Evolutionary conservation across 2,888 invertebrate genomes (phyloP).

Genomic region (Leptopilina drosophilae): DNA sequence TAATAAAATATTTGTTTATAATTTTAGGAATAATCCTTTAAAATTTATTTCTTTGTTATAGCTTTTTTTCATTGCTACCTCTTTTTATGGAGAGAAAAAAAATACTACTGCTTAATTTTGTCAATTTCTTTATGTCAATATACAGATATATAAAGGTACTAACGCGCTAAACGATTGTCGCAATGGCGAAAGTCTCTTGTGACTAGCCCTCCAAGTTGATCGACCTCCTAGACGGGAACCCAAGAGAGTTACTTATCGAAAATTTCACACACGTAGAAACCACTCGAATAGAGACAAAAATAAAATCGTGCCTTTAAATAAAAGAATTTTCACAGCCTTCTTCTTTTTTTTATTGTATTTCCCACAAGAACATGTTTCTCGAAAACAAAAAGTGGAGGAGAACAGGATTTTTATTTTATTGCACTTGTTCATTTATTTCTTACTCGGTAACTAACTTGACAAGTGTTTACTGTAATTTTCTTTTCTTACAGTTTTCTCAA

Average conservation of each 20-base stretch:
- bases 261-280: constrained; percentile 37
- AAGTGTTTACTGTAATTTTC: too few relatives aligned
- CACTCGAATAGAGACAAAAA: constrained; percentile 16
- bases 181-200: constrained; percentile 41
- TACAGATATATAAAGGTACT: background rate
- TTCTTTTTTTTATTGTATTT: constrained; percentile 1
- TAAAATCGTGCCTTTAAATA: constrained; percentile 24
- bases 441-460: too few relatives aligned
- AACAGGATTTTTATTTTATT: background rate
- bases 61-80: too few relatives aligned
- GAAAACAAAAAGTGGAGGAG: background rate
- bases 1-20: too few relatives aligned
- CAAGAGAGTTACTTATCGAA: constrained; percentile 32
- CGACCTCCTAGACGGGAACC: constrained; percentile 34
- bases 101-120: too few relatives aligned
- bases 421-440: too few relatives aligned
- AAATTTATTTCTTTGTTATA: too few relatives aligned
- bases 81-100: too few relatives aligned
- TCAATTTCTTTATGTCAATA: too few relatives aligned
- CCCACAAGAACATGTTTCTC: background rate
- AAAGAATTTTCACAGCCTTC: constrained; percentile 1
- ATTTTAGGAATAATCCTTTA: too few relatives aligned
- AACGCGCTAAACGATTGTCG: constrained; percentile 35
- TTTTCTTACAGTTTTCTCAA: too few relatives aligned
- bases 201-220: constrained; percentile 32